Evolutionary conservation across 92 coral and sea anemone species (phyloP).

Genomic region (Nematostella vectensis): DNA sequence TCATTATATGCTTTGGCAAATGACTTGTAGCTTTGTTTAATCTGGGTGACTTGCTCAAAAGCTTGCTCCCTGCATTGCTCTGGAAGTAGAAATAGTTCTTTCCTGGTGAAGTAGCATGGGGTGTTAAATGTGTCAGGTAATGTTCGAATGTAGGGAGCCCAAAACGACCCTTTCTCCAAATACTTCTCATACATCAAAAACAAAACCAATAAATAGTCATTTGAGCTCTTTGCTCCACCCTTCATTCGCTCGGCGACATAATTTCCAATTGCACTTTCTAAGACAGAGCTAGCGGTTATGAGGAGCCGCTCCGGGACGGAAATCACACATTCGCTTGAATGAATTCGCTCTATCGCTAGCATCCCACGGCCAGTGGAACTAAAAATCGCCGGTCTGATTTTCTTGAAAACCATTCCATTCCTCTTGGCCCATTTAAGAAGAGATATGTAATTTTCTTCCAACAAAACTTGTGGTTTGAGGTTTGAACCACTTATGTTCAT

Average conservation of each 20-base stretch:
- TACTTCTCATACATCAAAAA: constrained; percentile 59
- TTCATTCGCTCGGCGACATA: not conserved
- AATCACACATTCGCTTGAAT: constrained; percentile 40
- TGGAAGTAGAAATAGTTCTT: constrained; percentile 47
- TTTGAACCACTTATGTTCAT: not conserved
- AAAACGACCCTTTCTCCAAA: constrained; percentile 61
- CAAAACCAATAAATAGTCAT: constrained; percentile 41
- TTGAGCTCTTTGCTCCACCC: constrained; percentile 9
- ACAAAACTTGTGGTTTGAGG: constrained; percentile 7
- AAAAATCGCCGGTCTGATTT: constrained; percentile 63
- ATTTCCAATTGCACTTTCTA: constrained; percentile 30
- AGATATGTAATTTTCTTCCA: constrained; percentile 46
- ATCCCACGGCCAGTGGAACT: constrained; percentile 75
- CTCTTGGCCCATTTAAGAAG: constrained; percentile 82
- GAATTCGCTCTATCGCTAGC: constrained; percentile 44
- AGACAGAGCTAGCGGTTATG: constrained; percentile 50
- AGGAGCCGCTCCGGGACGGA: constrained; percentile 68
- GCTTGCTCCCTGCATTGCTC: constrained; percentile 21
- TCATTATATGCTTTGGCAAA: constrained; percentile 13
- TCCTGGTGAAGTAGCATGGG: constrained; percentile 53
- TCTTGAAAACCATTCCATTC: constrained; percentile 60
- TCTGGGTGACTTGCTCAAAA: constrained; percentile 27
- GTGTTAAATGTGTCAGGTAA: constrained; percentile 69
- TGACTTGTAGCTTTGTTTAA: constrained; percentile 25
- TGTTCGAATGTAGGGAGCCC: constrained; percentile 73